Evolutionary conservation across 2,888 invertebrate species (phyloP), one percentile per base, ranked within the genome.

Genomic region (Embidobia sp.): DNA sequence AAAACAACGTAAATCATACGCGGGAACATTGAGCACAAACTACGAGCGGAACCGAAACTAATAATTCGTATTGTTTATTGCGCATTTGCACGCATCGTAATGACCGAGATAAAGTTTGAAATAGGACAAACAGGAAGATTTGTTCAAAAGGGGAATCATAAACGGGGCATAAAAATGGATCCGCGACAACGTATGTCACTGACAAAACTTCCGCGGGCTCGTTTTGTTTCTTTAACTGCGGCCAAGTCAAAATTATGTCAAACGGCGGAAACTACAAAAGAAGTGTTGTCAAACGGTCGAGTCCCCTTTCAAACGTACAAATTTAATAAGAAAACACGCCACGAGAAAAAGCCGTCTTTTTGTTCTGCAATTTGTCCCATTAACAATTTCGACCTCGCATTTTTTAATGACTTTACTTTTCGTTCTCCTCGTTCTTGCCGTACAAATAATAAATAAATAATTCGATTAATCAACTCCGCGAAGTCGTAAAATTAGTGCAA

Each of bases 171-270:
- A 49, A 69, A 57, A 57, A 31, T 59, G 19, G 33, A 48, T 67
- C 29, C 42, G 42, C 46, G 18, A 55, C 53, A 46, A 35, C 33
- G 59, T 51, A 35, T 51, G 69, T 69, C 59, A 59, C 40, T 59
- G 59, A 51, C 49, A 48, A 69, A 69, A 69, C 42, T 69, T 69
- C 22, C 37, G 26, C 57, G 49, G 7, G 59, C 33, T 16, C 59
- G 22, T 48, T 66, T 69, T 37, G 40, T 46, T 69, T 69, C 49
- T 42, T 59, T 51, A 22, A 27, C 37, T 13, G 55, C 22, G 10
- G 51, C 35, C 5, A 42, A 70, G 61, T 70, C 70, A 61, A 70
- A 70, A 70, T 61, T 69, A 49, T 59, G 59, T 51, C 51, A 51
- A 70, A 70, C 55, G 16, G 40, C 42, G 59, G 18, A 22, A 67